Conservation (phyloP, 2,113 vertebrate species). For the Alces alces region DNA sequence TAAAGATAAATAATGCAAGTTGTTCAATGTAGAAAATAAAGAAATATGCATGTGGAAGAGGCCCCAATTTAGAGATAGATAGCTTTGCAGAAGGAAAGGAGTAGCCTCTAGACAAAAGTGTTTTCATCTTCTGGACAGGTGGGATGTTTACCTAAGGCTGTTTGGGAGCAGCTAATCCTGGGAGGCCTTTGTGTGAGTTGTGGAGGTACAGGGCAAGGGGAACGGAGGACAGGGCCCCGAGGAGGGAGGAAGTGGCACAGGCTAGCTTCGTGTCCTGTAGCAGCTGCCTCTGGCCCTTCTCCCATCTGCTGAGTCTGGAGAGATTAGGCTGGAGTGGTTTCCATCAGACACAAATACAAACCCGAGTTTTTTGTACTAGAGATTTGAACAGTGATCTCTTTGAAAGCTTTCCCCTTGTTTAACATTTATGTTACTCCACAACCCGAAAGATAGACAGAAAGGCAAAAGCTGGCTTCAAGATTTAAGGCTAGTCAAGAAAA, state of each 20-base stretch:
- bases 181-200: background rate
- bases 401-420: background rate
- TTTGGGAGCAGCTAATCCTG: conserved; percentile 26
- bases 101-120: background rate
- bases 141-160: background rate
- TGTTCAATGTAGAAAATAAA: background rate
- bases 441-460: background rate
- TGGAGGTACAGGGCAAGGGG: background rate
- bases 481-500: background rate
- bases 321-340: background rate
- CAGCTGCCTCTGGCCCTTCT: conserved; percentile 5
- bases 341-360: background rate
- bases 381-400: background rate
- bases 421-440: background rate
- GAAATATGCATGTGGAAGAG: background rate
- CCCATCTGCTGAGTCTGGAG: background rate
- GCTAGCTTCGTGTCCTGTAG: background rate
- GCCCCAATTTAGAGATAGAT: background rate
- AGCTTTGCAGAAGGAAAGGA: background rate
- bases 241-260: background rate
- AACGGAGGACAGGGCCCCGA: background rate
- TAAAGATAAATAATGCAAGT: background rate
- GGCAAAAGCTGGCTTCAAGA: background rate
- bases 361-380: background rate
- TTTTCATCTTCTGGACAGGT: background rate